Evolutionary conservation across 2,113 vertebrate genomes (phyloP).

Genomic region (Sinocyclocheilus rhinocerous): DNA sequence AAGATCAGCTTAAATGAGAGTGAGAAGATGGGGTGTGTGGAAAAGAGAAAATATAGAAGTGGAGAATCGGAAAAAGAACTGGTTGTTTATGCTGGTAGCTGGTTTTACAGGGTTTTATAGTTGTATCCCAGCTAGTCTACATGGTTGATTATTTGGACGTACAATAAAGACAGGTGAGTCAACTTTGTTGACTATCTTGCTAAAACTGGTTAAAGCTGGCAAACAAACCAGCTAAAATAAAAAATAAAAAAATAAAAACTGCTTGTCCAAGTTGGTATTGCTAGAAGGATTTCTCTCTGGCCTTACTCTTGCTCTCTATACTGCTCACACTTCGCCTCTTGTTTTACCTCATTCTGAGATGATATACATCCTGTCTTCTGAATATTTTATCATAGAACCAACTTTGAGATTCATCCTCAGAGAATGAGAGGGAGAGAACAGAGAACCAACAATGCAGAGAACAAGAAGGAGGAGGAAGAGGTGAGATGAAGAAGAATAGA

Average conservation of each 20-base stretch:
- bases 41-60: not conserved
- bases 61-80: not conserved
- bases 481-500: slow-evolving; percentile 13
- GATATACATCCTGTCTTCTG: too few species aligned
- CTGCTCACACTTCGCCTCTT: not conserved
- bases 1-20: slow-evolving; percentile 74
- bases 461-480: not conserved
- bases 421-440: not conserved
- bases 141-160: not conserved
- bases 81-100: not conserved
- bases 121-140: not conserved
- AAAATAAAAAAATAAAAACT: too few species aligned
- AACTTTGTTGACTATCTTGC: not conserved
- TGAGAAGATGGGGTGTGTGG: not conserved
- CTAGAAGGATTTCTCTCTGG: not conserved
- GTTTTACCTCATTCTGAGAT: not conserved
- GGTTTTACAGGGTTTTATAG: not conserved
- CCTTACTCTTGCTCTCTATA: not conserved
- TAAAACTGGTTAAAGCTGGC: not conserved
- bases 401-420: not conserved
- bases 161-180: not conserved
- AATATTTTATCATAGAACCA: slow-evolving; percentile 13
- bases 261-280: not conserved
- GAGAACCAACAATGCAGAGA: not conserved
- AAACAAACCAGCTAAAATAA: not conserved